Evolutionary conservation across 2,888 invertebrate genomes (phyloP).

Genomic region (Scaptomyza parva): DNA sequence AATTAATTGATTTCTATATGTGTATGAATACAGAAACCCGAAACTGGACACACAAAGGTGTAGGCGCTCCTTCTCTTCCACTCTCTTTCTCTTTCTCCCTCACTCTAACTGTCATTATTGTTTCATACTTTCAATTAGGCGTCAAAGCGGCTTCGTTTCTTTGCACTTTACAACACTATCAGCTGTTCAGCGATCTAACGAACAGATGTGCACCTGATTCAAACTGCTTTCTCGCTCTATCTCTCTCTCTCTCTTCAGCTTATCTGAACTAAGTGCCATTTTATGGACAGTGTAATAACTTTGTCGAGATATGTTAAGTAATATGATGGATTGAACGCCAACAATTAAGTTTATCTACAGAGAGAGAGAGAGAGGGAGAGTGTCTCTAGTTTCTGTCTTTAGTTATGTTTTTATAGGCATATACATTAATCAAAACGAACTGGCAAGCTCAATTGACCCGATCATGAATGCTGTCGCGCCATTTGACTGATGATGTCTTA

Average conservation of each 20-base stretch:
- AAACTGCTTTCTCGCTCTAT: not conserved
- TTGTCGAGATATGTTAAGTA: slow-evolving; percentile 67
- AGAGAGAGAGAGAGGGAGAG: not conserved
- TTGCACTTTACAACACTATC: slow-evolving; percentile 42
- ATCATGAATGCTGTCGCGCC: slow-evolving; percentile 59
- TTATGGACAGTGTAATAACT: slow-evolving; percentile 70
- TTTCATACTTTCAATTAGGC: slow-evolving; percentile 50
- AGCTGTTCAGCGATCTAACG: too few species aligned
- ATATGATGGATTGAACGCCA: slow-evolving; percentile 56
- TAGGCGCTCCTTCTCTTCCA: slow-evolving; percentile 24
- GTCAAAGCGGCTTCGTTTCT: not conserved
- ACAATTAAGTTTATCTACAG: not conserved
- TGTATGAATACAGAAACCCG: slow-evolving; percentile 35
- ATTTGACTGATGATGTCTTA: slow-evolving; percentile 71
- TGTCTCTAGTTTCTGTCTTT: not conserved
- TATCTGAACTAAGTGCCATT: slow-evolving; percentile 43
- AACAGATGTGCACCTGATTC: slow-evolving; percentile 22
- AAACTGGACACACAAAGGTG: slow-evolving; percentile 48
- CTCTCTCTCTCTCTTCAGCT: too few species aligned
- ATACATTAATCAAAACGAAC: slow-evolving; percentile 58
- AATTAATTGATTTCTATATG: slow-evolving; percentile 82
- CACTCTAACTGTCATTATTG: not conserved
- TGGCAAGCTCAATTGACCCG: slow-evolving; percentile 68
- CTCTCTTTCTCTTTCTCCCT: not conserved
- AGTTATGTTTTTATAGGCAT: slow-evolving; percentile 38